Evolutionary conservation across 2,113 vertebrate genomes (phyloP).

Genomic region (Myrmophylax atrothorax): DNA sequence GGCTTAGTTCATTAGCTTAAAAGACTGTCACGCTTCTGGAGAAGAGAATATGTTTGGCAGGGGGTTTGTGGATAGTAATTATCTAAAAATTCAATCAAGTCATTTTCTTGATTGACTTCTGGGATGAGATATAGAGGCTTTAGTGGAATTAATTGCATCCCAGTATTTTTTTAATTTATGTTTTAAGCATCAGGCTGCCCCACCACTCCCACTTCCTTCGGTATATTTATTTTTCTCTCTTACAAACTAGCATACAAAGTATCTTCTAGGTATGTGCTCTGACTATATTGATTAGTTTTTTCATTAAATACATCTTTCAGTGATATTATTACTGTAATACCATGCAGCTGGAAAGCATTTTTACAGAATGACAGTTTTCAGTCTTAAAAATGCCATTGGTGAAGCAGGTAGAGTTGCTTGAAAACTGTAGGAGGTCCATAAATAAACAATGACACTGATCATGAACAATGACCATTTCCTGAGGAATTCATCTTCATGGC

Average conservation of each 20-base stretch:
- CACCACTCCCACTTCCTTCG: not conserved
- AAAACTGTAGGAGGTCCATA: not conserved
- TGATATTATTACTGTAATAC: not conserved
- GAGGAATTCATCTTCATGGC: not conserved
- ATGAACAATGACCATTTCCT: not conserved
- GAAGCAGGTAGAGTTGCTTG: not conserved
- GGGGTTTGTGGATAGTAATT: not conserved
- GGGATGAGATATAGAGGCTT: not conserved
- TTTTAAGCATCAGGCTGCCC: not conserved
- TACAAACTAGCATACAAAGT: not conserved
- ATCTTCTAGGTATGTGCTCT: not conserved
- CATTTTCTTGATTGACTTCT: constrained; percentile 12
- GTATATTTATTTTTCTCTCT: not conserved
- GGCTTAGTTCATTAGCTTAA: constrained; percentile 14
- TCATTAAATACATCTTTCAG: not conserved
- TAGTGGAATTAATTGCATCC: not conserved
- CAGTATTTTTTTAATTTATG: not conserved
- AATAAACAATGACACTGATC: not conserved
- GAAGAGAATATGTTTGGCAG: not conserved
- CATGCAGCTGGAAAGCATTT: not conserved
- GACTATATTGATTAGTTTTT: not conserved
- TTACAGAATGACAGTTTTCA: not conserved
- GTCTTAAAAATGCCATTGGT: not conserved
- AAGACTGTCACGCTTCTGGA: not conserved
- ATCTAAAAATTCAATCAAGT: constrained; percentile 27